Percentiles rank a stretch among this genome's conserved stretches.
These are phyloP conservation scores for Oostethus manadensis DNA, from an alignment of 2,113 vertebrate genomes.

Conservation along the genomic window DNA sequence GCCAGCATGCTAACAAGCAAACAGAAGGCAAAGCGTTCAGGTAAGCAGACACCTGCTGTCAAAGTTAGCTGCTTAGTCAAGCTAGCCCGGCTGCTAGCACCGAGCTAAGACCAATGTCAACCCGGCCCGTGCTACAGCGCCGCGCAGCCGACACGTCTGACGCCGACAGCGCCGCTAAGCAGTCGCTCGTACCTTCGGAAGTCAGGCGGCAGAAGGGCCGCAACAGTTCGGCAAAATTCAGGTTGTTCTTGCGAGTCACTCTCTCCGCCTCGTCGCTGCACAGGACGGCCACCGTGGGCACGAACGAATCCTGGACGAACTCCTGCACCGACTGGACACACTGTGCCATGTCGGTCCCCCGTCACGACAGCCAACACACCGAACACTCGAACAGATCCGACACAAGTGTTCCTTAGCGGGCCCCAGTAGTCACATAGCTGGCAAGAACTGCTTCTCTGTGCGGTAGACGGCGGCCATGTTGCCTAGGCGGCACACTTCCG, in stretches of 20 bases:
- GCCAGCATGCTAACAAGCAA: too few species aligned
- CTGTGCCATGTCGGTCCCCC: constrained; percentile 80
- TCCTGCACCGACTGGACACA: constrained; percentile 93
- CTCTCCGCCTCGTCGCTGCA: constrained; percentile 91
- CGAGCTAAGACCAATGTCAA: neutral
- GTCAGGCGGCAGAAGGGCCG: constrained; percentile 92
- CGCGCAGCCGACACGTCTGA: too few species aligned
- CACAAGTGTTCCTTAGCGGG: neutral
- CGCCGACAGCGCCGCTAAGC: too few species aligned
- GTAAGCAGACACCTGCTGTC: too few species aligned
- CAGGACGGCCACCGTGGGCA: constrained; percentile 91
- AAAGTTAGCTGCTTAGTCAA: too few species aligned
- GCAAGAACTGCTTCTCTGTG: constrained; percentile 41
- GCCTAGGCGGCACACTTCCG: constrained; percentile 8
- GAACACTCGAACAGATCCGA: neutral
- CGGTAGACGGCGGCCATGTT: constrained; percentile 63
- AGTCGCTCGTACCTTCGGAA: constrained; percentile 83
- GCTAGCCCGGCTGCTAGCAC: too few species aligned
- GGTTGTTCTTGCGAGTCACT: constrained; percentile 86
- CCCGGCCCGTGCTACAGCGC: neutral
- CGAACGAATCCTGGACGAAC: constrained; percentile 95
- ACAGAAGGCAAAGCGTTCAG: too few species aligned
- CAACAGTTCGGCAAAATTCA: constrained; percentile 89
- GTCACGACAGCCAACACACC: constrained; percentile 1
- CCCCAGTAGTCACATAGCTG: constrained; percentile 28